Conservation (phyloP, 2,113 vertebrate species). For the Myotis lucifugus region DNA sequence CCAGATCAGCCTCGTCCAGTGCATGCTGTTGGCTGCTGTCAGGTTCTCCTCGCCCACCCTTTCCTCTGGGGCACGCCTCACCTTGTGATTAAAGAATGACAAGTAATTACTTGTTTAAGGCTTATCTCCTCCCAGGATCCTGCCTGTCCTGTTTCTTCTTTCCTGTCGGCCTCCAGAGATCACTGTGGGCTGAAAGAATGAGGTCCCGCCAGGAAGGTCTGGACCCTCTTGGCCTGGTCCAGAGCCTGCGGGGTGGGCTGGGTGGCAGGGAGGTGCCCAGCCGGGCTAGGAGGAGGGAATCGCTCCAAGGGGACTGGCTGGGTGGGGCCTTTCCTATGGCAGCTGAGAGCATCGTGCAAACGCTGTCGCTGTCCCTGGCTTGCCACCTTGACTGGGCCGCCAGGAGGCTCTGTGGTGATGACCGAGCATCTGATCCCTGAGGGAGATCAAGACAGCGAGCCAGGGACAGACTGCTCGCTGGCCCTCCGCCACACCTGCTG, state of each 20-base stretch:
- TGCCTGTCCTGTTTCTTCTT: background rate
- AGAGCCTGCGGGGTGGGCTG: background rate
- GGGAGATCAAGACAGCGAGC: background rate
- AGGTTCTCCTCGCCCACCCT: background rate
- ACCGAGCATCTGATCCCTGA: accelerated
- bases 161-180: background rate
- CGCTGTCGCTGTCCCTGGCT: accelerated
- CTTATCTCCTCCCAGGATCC: background rate
- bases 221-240: background rate
- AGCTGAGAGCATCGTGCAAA: background rate
- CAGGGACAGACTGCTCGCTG: background rate
- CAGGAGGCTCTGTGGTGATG: accelerated
- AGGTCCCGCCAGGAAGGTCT: accelerated
- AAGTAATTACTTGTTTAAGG: background rate
- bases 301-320: accelerated
- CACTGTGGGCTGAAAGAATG: accelerated
- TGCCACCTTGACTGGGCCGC: background rate
- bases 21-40: accelerated
- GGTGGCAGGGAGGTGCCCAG: accelerated
- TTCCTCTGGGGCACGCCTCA: background rate
- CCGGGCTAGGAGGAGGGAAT: background rate
- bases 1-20: accelerated
- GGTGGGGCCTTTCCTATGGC: background rate
- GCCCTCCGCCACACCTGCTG: background rate
- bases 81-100: background rate